A percentile compares a stretch with the other conserved stretches of the same genome.
phyloP scores from a whole-genome alignment of 2,888 invertebrate genomes.

The Cephus rjabovi region DNA sequence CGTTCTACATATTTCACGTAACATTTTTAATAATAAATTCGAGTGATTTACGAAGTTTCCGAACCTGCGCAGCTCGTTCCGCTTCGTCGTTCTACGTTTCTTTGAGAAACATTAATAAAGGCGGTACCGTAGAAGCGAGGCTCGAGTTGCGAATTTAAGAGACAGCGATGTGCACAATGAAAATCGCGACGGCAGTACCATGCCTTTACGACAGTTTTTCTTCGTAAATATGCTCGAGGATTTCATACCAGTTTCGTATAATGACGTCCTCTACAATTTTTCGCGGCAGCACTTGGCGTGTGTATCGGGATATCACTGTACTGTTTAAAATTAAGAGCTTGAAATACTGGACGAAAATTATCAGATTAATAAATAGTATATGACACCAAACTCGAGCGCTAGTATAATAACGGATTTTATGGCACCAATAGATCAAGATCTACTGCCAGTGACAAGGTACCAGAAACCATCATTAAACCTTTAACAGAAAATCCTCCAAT shows the following conservation, averaged over 20 bases:
- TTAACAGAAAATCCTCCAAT: neutral
- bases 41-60: conserved; percentile 8
- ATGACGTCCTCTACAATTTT: neutral
- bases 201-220: neutral
- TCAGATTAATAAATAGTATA: neutral
- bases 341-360: neutral
- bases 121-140: neutral
- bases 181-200: neutral
- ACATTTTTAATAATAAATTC: conserved; percentile 9
- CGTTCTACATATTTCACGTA: conserved; percentile 7
- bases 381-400: neutral
- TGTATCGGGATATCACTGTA: neutral
- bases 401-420: neutral
- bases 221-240: neutral
- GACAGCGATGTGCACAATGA: conserved; percentile 1
- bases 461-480: neutral
- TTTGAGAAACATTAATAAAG: neutral
- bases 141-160: conserved; percentile 23
- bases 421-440: neutral
- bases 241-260: neutral
- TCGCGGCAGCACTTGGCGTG: neutral
- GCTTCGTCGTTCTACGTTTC: conserved; percentile 10
- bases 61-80: neutral
- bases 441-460: neutral
- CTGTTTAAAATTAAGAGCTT: neutral